Evolutionary conservation across 1,140 invertebrate genomes (phyloP).

Genomic region (Brachionus angularis): DNA sequence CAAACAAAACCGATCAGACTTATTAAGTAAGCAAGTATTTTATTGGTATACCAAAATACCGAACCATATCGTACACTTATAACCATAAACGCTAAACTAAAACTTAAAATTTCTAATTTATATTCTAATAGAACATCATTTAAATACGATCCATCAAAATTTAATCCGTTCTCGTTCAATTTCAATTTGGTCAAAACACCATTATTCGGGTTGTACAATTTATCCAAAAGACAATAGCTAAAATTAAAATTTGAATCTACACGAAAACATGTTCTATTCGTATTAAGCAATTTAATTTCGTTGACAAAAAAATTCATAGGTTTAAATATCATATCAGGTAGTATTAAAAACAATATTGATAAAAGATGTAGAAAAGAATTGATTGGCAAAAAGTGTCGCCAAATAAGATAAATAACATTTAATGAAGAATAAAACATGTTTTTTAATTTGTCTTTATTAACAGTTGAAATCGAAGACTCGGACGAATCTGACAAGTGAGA

Average conservation of each 20-base stretch:
- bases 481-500: too few species aligned
- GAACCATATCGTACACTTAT: slow-evolving; percentile 5
- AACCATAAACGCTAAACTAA: background rate
- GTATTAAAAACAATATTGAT: background rate
- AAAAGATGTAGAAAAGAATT: background rate
- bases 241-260: too few species aligned
- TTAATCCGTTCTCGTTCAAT: background rate
- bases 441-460: background rate
- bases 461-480: too few species aligned
- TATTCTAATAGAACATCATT: background rate
- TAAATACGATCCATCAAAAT: background rate
- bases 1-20: background rate
- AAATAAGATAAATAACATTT: background rate
- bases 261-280: background rate
- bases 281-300: background rate
- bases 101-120: slow-evolving; percentile 1
- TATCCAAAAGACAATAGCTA: background rate
- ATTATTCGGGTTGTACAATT: too few species aligned
- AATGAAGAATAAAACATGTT: background rate
- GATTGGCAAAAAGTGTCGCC: slow-evolving; percentile 26
- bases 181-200: background rate
- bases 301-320: background rate
- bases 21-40: slow-evolving; percentile 14
- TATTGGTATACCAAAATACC: slow-evolving; percentile 28
- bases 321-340: slow-evolving; percentile 5